These are phyloP conservation scores for Stomatorhinus ivindoensis DNA, from an alignment of 2,113 vertebrate genomes.

Conservation along the genomic window DNA sequence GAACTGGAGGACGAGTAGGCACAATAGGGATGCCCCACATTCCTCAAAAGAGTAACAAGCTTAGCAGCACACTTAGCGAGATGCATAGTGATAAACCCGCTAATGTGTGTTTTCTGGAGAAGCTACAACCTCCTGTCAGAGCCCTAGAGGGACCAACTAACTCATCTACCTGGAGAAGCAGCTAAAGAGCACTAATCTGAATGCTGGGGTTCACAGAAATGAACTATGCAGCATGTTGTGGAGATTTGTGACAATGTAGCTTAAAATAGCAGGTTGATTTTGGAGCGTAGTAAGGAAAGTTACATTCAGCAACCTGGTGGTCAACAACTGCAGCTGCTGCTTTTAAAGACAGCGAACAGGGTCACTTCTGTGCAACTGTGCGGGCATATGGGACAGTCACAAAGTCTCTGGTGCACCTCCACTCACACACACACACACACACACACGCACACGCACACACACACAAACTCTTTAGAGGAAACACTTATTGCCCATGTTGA, in stretches of 20 bases:
- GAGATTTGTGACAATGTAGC: neutral
- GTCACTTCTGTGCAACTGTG: neutral
- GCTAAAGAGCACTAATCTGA: neutral
- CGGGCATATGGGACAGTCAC: neutral
- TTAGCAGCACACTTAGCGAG: neutral
- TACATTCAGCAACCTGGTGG: neutral
- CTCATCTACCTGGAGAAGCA: neutral
- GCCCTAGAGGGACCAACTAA: neutral
- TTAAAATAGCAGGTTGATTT: neutral
- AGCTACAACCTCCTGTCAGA: neutral
- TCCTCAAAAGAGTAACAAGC: neutral
- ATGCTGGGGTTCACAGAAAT: neutral
- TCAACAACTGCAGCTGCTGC: neutral
- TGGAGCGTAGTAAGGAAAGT: neutral
- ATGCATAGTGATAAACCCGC: neutral
- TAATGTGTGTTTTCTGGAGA: neutral
- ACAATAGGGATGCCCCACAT: neutral
- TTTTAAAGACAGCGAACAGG: neutral
- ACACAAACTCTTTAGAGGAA: slow-evolving; percentile 38
- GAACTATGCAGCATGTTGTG: neutral
- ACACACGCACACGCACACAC: slow-evolving; percentile 33
- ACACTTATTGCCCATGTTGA: slow-evolving; percentile 59
- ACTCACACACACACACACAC: slow-evolving; percentile 25
- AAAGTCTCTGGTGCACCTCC: neutral
- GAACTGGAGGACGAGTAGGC: neutral